Conservation (phyloP, 2,113 vertebrate genomes). For the Ascaphus truei region DNA sequence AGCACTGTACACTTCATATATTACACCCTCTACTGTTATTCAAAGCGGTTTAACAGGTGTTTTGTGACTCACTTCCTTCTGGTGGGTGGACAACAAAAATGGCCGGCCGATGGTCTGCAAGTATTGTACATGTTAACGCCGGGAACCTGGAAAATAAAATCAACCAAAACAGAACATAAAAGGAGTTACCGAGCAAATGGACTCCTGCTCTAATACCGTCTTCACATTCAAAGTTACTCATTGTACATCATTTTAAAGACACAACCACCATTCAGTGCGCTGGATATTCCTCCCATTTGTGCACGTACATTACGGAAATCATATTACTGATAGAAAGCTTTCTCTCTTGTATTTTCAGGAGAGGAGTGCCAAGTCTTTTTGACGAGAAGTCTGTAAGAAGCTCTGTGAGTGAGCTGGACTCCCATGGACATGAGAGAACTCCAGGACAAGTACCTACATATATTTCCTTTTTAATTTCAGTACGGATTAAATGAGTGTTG, state of each 20-base stretch:
- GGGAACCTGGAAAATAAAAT: too few relatives aligned
- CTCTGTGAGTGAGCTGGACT: slow-evolving; percentile 1
- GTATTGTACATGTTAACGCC: too few relatives aligned
- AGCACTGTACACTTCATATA: not conserved
- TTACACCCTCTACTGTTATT: not conserved
- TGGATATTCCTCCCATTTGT: not conserved
- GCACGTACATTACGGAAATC: not conserved
- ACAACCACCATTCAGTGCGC: too few relatives aligned
- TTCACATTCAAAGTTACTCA: too few relatives aligned
- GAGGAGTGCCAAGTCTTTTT: slow-evolving; percentile 41
- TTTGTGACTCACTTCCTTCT: not conserved
- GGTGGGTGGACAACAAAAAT: too few relatives aligned
- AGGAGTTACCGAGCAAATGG: too few relatives aligned
- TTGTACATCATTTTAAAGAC: too few relatives aligned
- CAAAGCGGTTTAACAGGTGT: slow-evolving; percentile 5
- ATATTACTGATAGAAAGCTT: not conserved
- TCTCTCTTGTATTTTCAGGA: slow-evolving; percentile 27
- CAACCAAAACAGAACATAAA: too few relatives aligned
- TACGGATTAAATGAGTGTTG: too few relatives aligned
- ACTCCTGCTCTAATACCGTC: too few relatives aligned
- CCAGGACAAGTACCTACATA: slow-evolving; percentile 12
- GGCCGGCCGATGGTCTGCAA: too few relatives aligned
- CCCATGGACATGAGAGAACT: slow-evolving; percentile 7
- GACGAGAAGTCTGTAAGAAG: slow-evolving; percentile 15
- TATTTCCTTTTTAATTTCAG: not conserved